Percentiles rank a stretch among this genome's conserved stretches.
These are phyloP conservation scores for Nowickia ferox DNA, from an alignment of 2,888 invertebrate genomes.

Conservation along the genomic window DNA sequence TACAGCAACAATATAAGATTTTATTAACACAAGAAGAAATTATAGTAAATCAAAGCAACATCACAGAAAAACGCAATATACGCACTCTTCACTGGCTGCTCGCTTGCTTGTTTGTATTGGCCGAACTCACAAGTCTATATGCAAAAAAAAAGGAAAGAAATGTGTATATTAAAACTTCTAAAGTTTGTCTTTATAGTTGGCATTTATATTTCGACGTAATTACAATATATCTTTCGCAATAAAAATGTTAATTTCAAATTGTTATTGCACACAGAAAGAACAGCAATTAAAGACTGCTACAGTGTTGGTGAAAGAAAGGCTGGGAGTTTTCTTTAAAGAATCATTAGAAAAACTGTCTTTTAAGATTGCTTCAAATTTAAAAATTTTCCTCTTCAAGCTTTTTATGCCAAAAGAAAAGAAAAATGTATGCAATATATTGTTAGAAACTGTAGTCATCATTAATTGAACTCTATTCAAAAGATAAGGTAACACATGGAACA, in stretches of 20 bases:
- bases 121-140: neutral
- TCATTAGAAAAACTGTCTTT: too few species aligned
- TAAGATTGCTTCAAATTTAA: too few species aligned
- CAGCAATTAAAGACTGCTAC: neutral
- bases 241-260: conserved; percentile 44
- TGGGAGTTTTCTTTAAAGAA: too few species aligned
- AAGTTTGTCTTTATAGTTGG: conserved; percentile 30
- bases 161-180: neutral
- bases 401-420: too few species aligned
- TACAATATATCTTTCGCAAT: conserved; percentile 36
- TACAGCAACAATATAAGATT: conserved; percentile 21
- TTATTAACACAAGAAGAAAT: neutral
- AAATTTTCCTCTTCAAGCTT: too few species aligned
- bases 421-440: too few species aligned
- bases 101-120: neutral
- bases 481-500: too few species aligned
- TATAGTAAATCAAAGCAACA: conserved; percentile 28
- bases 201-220: neutral
- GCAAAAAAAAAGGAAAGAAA: too few species aligned
- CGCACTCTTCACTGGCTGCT: conserved; percentile 1
- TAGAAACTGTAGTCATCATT: too few species aligned
- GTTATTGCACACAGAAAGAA: conserved; percentile 4
- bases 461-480: too few species aligned
- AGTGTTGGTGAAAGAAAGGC: neutral
- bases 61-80: conserved; percentile 31